These are phyloP conservation scores for Trissolcus brochymenae DNA, from an alignment of 2,888 invertebrate genomes.

Conservation along the genomic window DNA sequence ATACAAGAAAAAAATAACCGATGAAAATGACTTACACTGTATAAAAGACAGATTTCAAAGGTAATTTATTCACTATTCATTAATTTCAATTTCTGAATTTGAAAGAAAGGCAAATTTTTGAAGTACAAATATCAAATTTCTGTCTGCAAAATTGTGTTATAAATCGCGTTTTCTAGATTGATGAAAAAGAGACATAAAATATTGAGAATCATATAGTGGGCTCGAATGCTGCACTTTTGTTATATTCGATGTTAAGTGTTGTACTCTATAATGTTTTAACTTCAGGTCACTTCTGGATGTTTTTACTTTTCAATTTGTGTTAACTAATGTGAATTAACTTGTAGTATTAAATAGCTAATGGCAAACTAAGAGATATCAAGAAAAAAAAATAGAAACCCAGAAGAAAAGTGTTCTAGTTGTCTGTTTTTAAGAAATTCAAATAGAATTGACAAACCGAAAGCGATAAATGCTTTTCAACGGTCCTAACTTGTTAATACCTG, in stretches of 20 bases:
- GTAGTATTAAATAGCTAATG: slow-evolving; percentile 15
- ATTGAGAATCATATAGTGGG: slow-evolving; percentile 28
- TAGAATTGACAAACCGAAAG: slow-evolving; percentile 8
- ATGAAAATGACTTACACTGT: slow-evolving; percentile 1
- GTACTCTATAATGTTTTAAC: slow-evolving; percentile 28
- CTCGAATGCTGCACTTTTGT: slow-evolving; percentile 47
- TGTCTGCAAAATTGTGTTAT: slow-evolving; percentile 14
- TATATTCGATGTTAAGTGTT: slow-evolving; percentile 50
- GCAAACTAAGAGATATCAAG: not conserved
- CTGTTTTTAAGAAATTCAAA: slow-evolving; percentile 27
- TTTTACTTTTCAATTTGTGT: slow-evolving; percentile 42
- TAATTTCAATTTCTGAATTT: not conserved
- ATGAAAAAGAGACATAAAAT: slow-evolving; percentile 1
- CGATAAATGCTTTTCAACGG: slow-evolving; percentile 43
- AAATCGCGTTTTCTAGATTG: slow-evolving; percentile 18
- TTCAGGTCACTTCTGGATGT: slow-evolving; percentile 40
- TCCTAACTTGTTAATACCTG: slow-evolving; percentile 49
- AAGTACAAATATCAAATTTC: slow-evolving; percentile 35
- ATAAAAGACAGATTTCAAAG: not conserved
- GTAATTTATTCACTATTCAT: not conserved
- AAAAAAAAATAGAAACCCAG: not conserved
- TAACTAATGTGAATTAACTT: slow-evolving; percentile 43
- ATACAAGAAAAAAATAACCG: slow-evolving; percentile 9
- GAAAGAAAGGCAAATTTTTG: slow-evolving; percentile 6
- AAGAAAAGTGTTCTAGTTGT: slow-evolving; percentile 23